phyloP scores from a whole-genome alignment of 2,113 vertebrate species.

The Murina feae region DNA sequence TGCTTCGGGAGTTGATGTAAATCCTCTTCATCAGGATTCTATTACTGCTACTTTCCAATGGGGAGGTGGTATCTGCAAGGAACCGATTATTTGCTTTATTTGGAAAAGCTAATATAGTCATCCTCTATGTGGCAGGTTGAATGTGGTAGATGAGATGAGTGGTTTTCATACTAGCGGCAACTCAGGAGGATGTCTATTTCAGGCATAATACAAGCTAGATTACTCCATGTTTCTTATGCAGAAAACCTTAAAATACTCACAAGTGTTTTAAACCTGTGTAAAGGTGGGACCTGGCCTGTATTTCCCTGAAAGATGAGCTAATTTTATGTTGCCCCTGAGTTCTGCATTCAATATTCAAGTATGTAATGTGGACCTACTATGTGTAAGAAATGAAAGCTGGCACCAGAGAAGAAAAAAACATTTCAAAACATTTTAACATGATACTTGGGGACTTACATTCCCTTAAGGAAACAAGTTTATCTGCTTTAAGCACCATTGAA shows the following conservation, averaged over 20 bases:
- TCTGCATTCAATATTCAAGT: constrained; percentile 34
- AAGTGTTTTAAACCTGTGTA: constrained; percentile 32
- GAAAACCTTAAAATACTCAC: constrained; percentile 46
- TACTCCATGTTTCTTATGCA: background rate
- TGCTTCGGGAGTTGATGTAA: constrained; percentile 47
- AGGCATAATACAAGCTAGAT: constrained; percentile 36
- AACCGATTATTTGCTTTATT: constrained; percentile 53
- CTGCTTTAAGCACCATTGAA: background rate
- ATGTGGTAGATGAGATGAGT: constrained; percentile 59
- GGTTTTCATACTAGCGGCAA: constrained; percentile 25
- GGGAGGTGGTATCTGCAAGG: constrained; percentile 19
- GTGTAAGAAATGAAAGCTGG: constrained; percentile 37
- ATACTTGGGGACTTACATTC: background rate
- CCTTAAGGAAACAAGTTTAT: background rate
- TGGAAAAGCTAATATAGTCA: constrained; percentile 43
- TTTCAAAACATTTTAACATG: background rate
- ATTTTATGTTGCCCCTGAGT: constrained; percentile 55
- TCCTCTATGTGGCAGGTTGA: constrained; percentile 47
- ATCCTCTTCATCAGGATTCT: constrained; percentile 49
- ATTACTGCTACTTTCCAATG: constrained; percentile 23
- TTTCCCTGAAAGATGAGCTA: constrained; percentile 60
- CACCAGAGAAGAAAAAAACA: background rate
- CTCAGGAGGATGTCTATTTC: constrained; percentile 52
- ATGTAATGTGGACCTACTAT: constrained; percentile 40
- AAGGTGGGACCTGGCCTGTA: background rate